Base-by-base conservation (phyloP, 2,888 invertebrate genomes). In the Hypomecis atomaria region DNA sequence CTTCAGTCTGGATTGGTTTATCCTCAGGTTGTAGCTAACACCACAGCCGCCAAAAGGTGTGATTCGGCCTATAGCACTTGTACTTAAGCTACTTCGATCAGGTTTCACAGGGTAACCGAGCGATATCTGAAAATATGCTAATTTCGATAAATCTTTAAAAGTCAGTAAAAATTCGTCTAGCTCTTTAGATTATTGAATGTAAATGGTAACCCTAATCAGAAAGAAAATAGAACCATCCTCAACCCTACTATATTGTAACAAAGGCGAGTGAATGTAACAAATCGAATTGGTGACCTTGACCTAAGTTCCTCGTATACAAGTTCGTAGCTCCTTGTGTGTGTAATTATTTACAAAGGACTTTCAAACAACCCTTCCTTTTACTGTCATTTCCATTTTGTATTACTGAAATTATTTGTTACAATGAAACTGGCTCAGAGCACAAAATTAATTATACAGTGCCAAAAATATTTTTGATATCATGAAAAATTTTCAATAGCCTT, bases 371-470 rank as follows among this genome's bases (percentile, higher is more conserved):
- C 38, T 62, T 53, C 33, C 52, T 40, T 56, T 55, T 55, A 40
- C 38, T 42, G 33, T n/a, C 47, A 7, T 34, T 48, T 55, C 33
- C 40, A 40, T 47, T 40, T 7, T 47, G 62, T 54, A 42, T 42
- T 49, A 63, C 47, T 38, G 38, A 43, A 53, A 48, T 43, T 36
- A 53, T 45, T 59, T 34, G 49, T 13, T 36, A 38, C 49, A 59
- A 63, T 48, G 53, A 54, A 63, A 53, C 48, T 37, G 48, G 54
- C 38, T 38, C 43, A 58, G 38, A 42, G 42, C 43, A 44, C 42
- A 44, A 10, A 62, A 58, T 54, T 63, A 58, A 59, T 59, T 38
- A 23, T 54, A 40, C 43, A 43, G 58, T n/a, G n/a, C 23, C 23
- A 23, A 23, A 23, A 23, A 23, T 23, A 1, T 23, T 23, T 23